Evolutionary conservation across 2,888 invertebrate genomes (phyloP), one percentile per base, ranked within the genome.

Genomic region (Seira musarum): DNA sequence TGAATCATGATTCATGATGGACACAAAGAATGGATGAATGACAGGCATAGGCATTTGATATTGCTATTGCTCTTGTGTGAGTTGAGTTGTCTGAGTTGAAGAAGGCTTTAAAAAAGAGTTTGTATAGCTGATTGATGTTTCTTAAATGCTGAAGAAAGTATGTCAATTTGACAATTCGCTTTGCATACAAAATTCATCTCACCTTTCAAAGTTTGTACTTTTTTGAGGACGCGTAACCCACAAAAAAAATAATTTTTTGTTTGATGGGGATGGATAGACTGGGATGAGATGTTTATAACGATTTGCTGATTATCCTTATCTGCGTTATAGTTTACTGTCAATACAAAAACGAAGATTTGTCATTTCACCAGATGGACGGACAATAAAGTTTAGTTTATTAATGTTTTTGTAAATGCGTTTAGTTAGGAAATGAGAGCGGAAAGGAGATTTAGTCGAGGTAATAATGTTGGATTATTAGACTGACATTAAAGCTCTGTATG

Each of bases 161-260:
- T 82, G 79, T 79, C 82, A 82, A 77, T 82, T 82, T 76, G 69
- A 73, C 75, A 76, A 30, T 68, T 75, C 73, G 80, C 73, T 82
- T 77, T 82, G 82, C 82, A 82, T 82, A 80, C 82, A 80, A 82
- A 30, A 82, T 82, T 76, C 69, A 82, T 68, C 75, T 71, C 70
- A 69, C 69, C 71, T 69, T 30, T 30, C n/a, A 30, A 30, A 30
- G 30, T 30, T 30, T 75, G 63, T 75, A 69, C 63, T 80, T 60
- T 80, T 83, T 83, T 81, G 83, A 83, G 83, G 83, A 83, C 81
- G 60, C 60, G 63, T 67, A 83, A 83, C 83, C 83, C 81, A 83
- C 83, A 83, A 82, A 77, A 74, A 77, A 46, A 22, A 46, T 30
- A n/a, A n/a, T 30, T 30, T 30, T 30, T 30, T 30, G 30, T 30